Conservation (phyloP, 2,797 vertebrate genomes). For the Leuciscus waleckii region DNA sequence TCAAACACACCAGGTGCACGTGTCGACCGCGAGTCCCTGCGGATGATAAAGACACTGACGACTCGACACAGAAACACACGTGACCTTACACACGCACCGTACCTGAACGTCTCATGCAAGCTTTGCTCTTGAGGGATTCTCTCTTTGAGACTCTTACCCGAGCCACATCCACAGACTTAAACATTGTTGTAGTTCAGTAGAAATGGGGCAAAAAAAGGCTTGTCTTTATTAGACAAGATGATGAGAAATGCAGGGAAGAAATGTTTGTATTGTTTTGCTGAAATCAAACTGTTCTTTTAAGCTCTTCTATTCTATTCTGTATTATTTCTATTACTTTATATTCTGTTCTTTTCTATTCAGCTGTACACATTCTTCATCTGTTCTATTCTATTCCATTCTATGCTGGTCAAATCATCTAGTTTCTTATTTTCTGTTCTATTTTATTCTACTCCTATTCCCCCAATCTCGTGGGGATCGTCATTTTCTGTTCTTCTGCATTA, state of each 20-base stretch:
- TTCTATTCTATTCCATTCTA: too few species aligned
- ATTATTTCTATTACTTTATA: too few species aligned
- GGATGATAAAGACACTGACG: background rate
- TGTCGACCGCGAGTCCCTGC: background rate
- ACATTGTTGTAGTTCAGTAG: background rate
- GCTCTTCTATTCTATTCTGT: conserved; percentile 11
- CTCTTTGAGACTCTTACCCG: background rate
- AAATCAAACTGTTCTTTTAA: background rate
- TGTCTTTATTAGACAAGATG: background rate
- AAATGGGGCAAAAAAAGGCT: too few species aligned
- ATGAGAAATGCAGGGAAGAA: background rate
- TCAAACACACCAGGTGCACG: background rate
- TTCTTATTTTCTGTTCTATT: background rate
- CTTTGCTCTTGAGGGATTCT: background rate
- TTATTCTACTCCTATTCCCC: too few species aligned
- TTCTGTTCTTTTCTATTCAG: too few species aligned
- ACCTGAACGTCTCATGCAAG: background rate
- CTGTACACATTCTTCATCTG: too few species aligned
- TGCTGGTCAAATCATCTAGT: too few species aligned
- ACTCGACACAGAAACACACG: background rate
- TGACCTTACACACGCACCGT: background rate
- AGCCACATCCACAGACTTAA: background rate
- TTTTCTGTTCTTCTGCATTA: background rate
- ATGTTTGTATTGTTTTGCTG: background rate
- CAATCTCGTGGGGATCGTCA: background rate